Conservation (phyloP, 2,888 invertebrate genomes). For the Chalcis sispes region DNA sequence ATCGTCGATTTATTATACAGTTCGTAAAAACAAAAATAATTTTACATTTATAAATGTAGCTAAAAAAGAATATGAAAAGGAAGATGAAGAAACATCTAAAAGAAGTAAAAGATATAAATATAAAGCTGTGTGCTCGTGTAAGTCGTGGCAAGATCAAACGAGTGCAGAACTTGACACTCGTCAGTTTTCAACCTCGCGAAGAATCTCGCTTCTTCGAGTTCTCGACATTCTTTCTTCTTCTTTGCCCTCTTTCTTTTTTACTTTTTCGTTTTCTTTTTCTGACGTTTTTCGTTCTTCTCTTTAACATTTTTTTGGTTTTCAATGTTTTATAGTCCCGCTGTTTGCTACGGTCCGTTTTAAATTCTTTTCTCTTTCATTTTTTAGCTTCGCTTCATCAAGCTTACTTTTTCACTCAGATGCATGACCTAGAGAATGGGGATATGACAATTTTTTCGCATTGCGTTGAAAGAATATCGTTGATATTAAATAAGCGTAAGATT, state of each 20-base stretch:
- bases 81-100: constrained; percentile 9
- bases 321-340: constrained; percentile 26
- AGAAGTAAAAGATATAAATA: constrained; percentile 24
- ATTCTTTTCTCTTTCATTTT: background rate
- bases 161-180: constrained; percentile 29
- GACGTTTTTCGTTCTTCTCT: constrained; percentile 2
- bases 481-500: constrained; percentile 13
- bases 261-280: constrained; percentile 1
- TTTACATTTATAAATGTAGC: background rate
- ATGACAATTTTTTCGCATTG: background rate
- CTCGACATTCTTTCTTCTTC: background rate
- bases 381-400: constrained; percentile 2
- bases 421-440: constrained; percentile 15
- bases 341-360: background rate
- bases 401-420: background rate
- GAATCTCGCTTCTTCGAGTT: constrained; percentile 27
- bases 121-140: background rate
- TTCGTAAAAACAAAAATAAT: too few relatives aligned
- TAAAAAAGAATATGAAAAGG: background rate
- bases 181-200: constrained; percentile 17
- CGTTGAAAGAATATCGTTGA: background rate
- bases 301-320: too few relatives aligned
- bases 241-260: background rate
- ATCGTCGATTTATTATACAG: too few relatives aligned
- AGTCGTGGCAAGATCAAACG: constrained; percentile 38